Conservation (phyloP, 2,113 vertebrate genomes). For the Rhadina sibilatrix region DNA sequence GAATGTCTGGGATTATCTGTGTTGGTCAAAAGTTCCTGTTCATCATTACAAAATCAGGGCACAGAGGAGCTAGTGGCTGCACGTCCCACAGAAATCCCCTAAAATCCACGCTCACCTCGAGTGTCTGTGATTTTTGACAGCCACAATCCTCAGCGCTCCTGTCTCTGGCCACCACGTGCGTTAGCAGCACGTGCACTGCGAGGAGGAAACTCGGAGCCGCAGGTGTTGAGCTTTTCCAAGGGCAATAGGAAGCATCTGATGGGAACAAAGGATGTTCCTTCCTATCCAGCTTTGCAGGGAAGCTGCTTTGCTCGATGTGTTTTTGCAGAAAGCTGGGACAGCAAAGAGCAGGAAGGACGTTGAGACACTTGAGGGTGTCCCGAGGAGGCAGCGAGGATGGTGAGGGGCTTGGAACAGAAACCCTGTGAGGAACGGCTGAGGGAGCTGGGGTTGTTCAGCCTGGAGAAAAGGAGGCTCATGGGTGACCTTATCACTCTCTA, state of each 20-base stretch:
- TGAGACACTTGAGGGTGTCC: not conserved
- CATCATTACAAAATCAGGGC: not conserved
- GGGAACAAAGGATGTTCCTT: not conserved
- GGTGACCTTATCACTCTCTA: not conserved
- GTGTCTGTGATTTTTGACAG: not conserved
- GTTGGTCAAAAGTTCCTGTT: not conserved
- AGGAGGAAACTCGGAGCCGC: not conserved
- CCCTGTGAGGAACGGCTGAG: not conserved
- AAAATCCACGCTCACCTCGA: fast-evolving
- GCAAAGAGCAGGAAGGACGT: not conserved
- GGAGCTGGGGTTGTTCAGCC: not conserved
- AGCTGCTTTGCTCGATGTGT: not conserved
- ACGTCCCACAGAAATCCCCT: not conserved
- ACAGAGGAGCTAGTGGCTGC: not conserved
- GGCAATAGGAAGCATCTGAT: not conserved
- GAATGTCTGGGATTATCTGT: not conserved
- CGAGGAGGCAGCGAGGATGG: not conserved
- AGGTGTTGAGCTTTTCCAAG: not conserved
- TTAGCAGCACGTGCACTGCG: not conserved
- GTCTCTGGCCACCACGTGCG: not conserved
- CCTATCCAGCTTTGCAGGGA: not conserved
- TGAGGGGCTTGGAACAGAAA: not conserved
- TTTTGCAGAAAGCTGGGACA: not conserved
- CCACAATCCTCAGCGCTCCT: not conserved
- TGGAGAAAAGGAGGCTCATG: not conserved